Conservation (phyloP, 2,888 invertebrate genomes). For the Biston betularia region DNA sequence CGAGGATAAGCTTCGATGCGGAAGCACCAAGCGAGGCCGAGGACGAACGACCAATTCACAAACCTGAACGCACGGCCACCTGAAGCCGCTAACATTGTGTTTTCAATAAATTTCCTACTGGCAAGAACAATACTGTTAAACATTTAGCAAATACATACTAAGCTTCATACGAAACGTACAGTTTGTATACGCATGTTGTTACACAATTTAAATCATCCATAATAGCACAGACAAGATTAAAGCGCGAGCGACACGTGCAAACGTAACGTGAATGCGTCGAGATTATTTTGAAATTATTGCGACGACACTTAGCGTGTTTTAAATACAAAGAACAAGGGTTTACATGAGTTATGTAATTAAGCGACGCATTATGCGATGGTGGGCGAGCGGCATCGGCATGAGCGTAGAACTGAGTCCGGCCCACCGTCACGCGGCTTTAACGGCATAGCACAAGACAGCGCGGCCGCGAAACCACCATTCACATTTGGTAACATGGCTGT, state of each 20-base stretch:
- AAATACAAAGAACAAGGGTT: constrained; percentile 74
- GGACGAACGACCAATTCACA: constrained; percentile 80
- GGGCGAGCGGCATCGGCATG: constrained; percentile 51
- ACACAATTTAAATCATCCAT: constrained; percentile 36
- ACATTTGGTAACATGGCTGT: constrained; percentile 72
- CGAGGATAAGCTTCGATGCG: constrained; percentile 83
- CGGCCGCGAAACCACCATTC: constrained; percentile 58
- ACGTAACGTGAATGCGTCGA: constrained; percentile 46
- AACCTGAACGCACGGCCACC: constrained; percentile 68
- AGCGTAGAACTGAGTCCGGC: constrained; percentile 50
- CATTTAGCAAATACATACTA: constrained; percentile 19
- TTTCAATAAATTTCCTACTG: constrained; percentile 40
- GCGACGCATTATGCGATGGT: constrained; percentile 32
- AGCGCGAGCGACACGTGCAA: constrained; percentile 44
- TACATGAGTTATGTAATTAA: constrained; percentile 51
- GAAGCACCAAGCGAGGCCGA: constrained; percentile 82
- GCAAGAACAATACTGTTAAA: constrained; percentile 28
- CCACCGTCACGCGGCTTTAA: constrained; percentile 51
- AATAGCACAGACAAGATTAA: constrained; percentile 46
- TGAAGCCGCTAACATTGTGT: constrained; percentile 62
- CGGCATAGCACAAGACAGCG: constrained; percentile 40
- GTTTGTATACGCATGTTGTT: constrained; percentile 32
- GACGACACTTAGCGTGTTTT: constrained; percentile 68
- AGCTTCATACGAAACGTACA: constrained; percentile 20
- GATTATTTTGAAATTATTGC: constrained; percentile 45